Conservation (phyloP, 53 echinoderm and acorn worm species). For the Holothuria leucospilota region DNA sequence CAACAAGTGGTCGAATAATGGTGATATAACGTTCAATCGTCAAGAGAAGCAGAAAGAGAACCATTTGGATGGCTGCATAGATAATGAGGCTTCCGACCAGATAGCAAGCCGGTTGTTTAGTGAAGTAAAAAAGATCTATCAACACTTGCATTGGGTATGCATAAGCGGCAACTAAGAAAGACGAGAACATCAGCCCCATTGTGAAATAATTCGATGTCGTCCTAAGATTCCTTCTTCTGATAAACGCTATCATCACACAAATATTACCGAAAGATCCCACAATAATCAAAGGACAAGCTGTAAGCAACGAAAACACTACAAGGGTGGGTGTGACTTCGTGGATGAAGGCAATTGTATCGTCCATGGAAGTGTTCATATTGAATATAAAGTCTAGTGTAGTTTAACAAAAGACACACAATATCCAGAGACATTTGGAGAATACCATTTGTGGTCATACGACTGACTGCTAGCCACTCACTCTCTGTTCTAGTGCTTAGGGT, state of each 20-base stretch:
- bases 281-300: background rate
- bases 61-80: background rate
- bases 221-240: background rate
- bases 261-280: background rate
- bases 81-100: too few relatives aligned
- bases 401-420: too few relatives aligned
- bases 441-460: too few relatives aligned
- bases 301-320: background rate
- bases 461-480: too few relatives aligned
- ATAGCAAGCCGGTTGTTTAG: background rate
- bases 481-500: too few relatives aligned
- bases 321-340: background rate
- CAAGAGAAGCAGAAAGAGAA: background rate
- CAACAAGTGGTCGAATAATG: background rate
- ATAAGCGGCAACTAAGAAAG: background rate
- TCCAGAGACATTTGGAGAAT: too few relatives aligned
- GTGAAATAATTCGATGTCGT: background rate
- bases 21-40: slow-evolving; percentile 7
- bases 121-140: background rate
- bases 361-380: too few relatives aligned
- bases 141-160: background rate
- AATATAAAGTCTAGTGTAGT: too few relatives aligned
- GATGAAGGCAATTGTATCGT: background rate
- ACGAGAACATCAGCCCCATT: background rate
- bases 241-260: background rate